Conservation (phyloP, 2,888 invertebrate genomes). For the Cheilosia pagana region DNA sequence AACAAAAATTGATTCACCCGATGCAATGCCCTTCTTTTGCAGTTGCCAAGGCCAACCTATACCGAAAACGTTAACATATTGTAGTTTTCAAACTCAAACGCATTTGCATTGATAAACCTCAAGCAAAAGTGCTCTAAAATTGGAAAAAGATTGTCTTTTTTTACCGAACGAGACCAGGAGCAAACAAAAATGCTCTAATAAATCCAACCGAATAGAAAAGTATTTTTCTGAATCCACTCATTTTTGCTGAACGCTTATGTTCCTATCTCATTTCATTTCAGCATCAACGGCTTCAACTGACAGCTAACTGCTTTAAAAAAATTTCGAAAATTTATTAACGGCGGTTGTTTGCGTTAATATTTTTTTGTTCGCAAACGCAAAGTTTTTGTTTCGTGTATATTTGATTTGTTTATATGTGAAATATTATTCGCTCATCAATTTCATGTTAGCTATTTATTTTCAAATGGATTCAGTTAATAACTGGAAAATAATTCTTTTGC, state of each 20-base stretch:
- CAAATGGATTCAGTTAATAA: constrained; percentile 77
- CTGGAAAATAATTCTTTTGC: constrained; percentile 79
- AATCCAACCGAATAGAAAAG: too few species aligned
- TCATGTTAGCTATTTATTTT: constrained; percentile 9
- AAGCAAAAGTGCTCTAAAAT: too few species aligned
- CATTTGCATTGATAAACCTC: too few species aligned
- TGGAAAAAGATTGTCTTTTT: too few species aligned
- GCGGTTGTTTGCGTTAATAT: constrained; percentile 7
- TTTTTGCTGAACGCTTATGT: neutral
- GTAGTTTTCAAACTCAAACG: too few species aligned
- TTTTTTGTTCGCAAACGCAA: neutral
- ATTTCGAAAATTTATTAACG: constrained; percentile 49
- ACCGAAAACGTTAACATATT: too few species aligned
- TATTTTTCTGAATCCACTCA: too few species aligned
- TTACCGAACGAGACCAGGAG: too few species aligned
- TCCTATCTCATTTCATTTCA: neutral
- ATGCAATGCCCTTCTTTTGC: too few species aligned
- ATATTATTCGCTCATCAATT: neutral
- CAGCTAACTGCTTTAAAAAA: constrained; percentile 15
- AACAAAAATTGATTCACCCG: too few species aligned
- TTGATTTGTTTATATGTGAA: constrained; percentile 34
- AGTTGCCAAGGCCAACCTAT: too few species aligned
- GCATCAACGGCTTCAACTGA: neutral
- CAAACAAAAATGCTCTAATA: too few species aligned
- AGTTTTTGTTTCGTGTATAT: constrained; percentile 18